Percentiles rank a stretch among this genome's conserved stretches.
Evolutionary conservation across 2,888 invertebrate genomes (phyloP).

Genomic region (Calephelis perditalis): DNA sequence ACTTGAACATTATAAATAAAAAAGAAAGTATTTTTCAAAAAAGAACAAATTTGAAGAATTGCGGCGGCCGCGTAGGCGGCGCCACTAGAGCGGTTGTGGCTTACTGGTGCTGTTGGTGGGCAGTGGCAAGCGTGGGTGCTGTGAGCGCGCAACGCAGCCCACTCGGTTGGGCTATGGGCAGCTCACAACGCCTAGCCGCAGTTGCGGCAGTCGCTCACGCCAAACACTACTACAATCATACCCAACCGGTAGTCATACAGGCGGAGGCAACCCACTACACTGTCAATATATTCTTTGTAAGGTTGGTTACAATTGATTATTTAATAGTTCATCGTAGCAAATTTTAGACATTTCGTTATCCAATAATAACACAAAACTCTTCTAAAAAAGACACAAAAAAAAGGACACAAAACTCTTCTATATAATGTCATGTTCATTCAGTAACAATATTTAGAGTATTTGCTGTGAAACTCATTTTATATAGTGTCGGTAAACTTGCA

Average conservation of each 20-base stretch:
- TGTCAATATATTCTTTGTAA: conserved; percentile 85
- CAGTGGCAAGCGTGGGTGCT: conserved; percentile 55
- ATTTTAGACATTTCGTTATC: no score
- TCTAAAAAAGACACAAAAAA: no score
- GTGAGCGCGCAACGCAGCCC: conserved; percentile 70
- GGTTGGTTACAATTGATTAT: conserved; percentile 59
- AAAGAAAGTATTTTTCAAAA: conserved; percentile 32
- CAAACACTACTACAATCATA: conserved; percentile 65
- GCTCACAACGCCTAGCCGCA: conserved; percentile 81
- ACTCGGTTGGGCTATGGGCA: conserved; percentile 81
- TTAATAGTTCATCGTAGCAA: conserved; percentile 1
- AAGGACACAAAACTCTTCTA: no score
- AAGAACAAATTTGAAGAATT: conserved; percentile 29
- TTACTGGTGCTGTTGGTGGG: conserved; percentile 55
- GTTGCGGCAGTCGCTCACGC: conserved; percentile 71
- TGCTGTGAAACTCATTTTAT: no score
- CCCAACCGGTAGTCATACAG: conserved; percentile 55
- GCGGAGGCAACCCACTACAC: conserved; percentile 54
- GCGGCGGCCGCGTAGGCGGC: conserved; percentile 56
- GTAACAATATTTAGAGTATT: no score
- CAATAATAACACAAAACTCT: no score
- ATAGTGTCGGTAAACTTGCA: no score
- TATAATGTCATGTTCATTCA: no score
- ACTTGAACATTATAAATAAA: conserved; percentile 24
- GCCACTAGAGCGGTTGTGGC: conserved; percentile 60